phyloP scores from a whole-genome alignment of 2,797 vertebrate genomes.

The Hippoglossus hippoglossus region DNA sequence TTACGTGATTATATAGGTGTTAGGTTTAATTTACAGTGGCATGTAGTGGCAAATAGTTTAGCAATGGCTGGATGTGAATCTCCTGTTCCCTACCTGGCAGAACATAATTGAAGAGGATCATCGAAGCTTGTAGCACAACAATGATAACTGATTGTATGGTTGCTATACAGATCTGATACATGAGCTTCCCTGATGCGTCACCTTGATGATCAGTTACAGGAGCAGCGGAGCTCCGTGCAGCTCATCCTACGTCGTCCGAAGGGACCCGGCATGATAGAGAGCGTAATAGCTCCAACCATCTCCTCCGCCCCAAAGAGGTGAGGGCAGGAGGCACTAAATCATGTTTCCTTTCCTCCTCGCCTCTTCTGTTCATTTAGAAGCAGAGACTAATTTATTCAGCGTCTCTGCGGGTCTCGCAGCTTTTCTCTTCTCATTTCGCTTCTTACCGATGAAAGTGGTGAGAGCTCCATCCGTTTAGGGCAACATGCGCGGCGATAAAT shows the following conservation, averaged over 20 bases:
- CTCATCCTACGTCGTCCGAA: slow-evolving; percentile 40
- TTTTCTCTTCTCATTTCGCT: slow-evolving; percentile 60
- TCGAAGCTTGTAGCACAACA: slow-evolving; percentile 54
- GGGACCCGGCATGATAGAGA: slow-evolving; percentile 49
- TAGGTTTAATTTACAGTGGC: slow-evolving; percentile 36
- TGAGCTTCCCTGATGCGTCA: slow-evolving; percentile 30
- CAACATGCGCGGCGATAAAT: slow-evolving; percentile 58
- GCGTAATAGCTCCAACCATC: slow-evolving; percentile 55
- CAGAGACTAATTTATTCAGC: slow-evolving; percentile 65
- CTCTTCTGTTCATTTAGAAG: slow-evolving; percentile 55
- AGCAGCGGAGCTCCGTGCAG: slow-evolving; percentile 21
- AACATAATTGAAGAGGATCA: slow-evolving; percentile 42
- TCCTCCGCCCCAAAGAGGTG: slow-evolving; percentile 57
- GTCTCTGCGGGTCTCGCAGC: slow-evolving; percentile 58
- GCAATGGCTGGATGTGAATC: slow-evolving; percentile 8
- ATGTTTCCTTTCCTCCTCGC: slow-evolving; percentile 50
- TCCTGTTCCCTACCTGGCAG: slow-evolving; percentile 27
- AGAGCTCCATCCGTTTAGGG: slow-evolving; percentile 67
- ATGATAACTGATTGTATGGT: slow-evolving; percentile 56
- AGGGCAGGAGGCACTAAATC: slow-evolving; percentile 63
- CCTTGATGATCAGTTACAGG: slow-evolving; percentile 50
- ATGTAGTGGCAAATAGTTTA: slow-evolving; percentile 46
- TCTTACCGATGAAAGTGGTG: slow-evolving; percentile 29
- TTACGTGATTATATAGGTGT: slow-evolving; percentile 47
- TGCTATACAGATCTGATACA: slow-evolving; percentile 42